Evolutionary conservation across 2,888 invertebrate genomes (phyloP).

Genomic region (Ptychoptera contaminata): DNA sequence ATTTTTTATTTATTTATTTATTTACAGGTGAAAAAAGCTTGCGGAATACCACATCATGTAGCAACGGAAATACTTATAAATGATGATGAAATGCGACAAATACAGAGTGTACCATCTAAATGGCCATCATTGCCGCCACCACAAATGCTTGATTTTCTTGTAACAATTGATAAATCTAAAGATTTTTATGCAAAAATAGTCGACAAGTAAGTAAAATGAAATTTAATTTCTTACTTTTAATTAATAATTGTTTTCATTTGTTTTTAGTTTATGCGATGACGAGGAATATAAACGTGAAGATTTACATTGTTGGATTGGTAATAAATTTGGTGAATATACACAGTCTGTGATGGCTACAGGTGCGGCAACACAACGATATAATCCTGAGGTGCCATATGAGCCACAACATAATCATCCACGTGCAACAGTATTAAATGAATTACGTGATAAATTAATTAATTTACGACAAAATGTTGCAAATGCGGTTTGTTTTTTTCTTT

Average conservation of each 20-base stretch:
- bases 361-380: constrained; percentile 27
- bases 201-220: constrained; percentile 36
- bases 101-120: constrained; percentile 39
- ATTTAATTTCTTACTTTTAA: not conserved
- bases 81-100: constrained; percentile 21
- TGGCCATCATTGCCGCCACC: constrained; percentile 46
- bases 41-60: constrained; percentile 31
- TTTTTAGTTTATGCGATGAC: constrained; percentile 25
- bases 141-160: constrained; percentile 45
- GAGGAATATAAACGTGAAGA: constrained; percentile 25
- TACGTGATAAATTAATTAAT: constrained; percentile 28
- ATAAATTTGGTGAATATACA: constrained; percentile 27
- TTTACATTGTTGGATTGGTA: constrained; percentile 30
- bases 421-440: constrained; percentile 23
- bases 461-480: constrained; percentile 27
- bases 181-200: constrained; percentile 73
- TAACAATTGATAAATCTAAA: constrained; percentile 51
- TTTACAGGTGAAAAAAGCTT: constrained; percentile 37
- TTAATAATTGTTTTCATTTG: constrained; percentile 3
- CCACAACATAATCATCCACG: constrained; percentile 17
- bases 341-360: constrained; percentile 25
- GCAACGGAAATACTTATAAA: constrained; percentile 21
- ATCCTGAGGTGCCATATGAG: constrained; percentile 29
- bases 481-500: constrained; percentile 19
- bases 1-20: constrained; percentile 1